Conservation (phyloP, 2,113 vertebrate genomes). For the Donacobius atricapilla region DNA sequence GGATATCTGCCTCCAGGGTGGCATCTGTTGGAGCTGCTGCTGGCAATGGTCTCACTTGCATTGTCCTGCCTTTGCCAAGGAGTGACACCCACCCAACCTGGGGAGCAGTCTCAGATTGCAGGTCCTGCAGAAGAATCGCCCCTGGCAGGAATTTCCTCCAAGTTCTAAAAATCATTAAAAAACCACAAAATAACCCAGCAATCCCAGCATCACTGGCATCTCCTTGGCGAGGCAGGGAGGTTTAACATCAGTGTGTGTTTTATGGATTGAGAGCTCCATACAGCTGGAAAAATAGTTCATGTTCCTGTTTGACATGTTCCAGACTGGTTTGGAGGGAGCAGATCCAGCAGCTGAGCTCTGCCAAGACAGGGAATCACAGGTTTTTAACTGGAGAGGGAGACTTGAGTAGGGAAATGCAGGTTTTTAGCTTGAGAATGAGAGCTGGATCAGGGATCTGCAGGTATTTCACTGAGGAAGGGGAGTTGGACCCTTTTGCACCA, state of each 20-base stretch:
- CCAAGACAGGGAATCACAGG: slow-evolving; percentile 38
- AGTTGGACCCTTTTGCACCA: not conserved
- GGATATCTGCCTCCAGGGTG: not conserved
- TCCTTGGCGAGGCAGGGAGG: not conserved
- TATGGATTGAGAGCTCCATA: not conserved
- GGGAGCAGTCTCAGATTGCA: not conserved
- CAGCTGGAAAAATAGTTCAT: slow-evolving; percentile 40
- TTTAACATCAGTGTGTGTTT: not conserved
- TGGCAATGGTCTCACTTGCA: not conserved
- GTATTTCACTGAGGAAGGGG: not conserved
- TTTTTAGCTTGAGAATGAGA: too few species aligned
- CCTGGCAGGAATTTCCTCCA: not conserved
- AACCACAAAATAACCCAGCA: not conserved
- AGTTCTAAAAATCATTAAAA: not conserved
- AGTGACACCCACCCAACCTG: not conserved
- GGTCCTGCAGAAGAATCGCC: not conserved
- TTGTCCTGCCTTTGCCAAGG: not conserved
- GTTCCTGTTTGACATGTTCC: slow-evolving; percentile 2
- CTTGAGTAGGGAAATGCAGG: not conserved
- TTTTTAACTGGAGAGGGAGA: not conserved
- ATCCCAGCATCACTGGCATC: not conserved
- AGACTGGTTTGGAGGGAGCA: slow-evolving; percentile 14
- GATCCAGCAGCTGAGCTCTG: slow-evolving; percentile 11
- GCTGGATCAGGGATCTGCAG: not conserved
- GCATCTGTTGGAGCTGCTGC: not conserved